These are phyloP conservation scores for Periphyllus acericola DNA, from an alignment of 2,888 invertebrate species.

Conservation along the genomic window DNA sequence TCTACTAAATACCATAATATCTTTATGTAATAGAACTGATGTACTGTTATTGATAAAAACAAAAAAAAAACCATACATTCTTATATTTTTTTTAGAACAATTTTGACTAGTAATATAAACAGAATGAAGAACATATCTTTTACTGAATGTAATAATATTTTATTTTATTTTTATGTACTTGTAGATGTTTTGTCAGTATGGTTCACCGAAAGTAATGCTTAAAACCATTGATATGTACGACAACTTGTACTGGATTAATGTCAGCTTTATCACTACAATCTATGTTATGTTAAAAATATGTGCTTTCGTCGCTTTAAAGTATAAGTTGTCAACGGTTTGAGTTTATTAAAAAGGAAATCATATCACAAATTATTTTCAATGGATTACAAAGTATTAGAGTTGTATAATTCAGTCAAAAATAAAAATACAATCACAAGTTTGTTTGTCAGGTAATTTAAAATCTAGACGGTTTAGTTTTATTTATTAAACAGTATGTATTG, in stretches of 20 bases:
- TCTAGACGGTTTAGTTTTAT: too few species aligned
- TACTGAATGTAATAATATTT: background rate
- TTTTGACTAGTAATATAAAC: background rate
- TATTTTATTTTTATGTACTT: slow-evolving; percentile 7
- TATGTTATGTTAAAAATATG: slow-evolving; percentile 51
- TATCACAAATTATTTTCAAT: background rate
- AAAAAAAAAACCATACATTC: too few species aligned
- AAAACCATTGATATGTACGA: slow-evolving; percentile 48
- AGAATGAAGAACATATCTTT: background rate
- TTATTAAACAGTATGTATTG: too few species aligned
- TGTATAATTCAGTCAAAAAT: background rate
- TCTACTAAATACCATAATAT: background rate
- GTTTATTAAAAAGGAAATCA: background rate
- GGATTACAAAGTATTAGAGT: background rate
- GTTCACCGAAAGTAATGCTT: slow-evolving; percentile 54
- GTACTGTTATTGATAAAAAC: too few species aligned
- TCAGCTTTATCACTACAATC: slow-evolving; percentile 43
- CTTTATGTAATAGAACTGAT: too few species aligned
- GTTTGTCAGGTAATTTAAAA: too few species aligned
- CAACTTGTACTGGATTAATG: slow-evolving; percentile 48
- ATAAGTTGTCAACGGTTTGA: slow-evolving; percentile 32
- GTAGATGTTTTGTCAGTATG: slow-evolving; percentile 47
- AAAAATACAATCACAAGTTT: background rate
- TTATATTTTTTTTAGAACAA: too few species aligned
- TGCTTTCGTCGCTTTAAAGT: slow-evolving; percentile 49